Evolutionary conservation across 1,140 invertebrate genomes (phyloP).

Genomic region (Antheraea pernyi): DNA sequence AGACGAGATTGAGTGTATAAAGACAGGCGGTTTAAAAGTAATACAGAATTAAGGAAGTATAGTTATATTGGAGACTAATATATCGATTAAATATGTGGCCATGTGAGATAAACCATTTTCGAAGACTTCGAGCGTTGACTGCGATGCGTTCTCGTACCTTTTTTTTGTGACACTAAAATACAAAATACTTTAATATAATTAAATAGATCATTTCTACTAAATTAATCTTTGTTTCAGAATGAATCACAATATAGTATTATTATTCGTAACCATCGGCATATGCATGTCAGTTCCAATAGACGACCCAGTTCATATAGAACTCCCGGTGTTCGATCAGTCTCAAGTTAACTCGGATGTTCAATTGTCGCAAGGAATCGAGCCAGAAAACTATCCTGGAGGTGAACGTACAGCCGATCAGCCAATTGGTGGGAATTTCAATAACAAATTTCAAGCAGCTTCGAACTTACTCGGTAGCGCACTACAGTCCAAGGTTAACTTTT

Average conservation of each 20-base stretch:
- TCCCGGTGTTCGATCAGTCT: conserved; percentile 61
- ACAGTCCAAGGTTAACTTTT: conserved; percentile 17
- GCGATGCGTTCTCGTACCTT: too few species aligned
- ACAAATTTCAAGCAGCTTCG: conserved; percentile 25
- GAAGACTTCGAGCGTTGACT: too few species aligned
- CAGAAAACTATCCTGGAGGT: conserved; percentile 49
- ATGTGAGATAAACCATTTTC: too few species aligned
- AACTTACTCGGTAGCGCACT: conserved; percentile 21
- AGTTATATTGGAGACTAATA: too few species aligned
- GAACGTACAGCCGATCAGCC: conserved; percentile 16
- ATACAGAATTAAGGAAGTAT: too few species aligned
- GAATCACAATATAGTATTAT: conserved; percentile 18
- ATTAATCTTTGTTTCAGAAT: conserved; percentile 44
- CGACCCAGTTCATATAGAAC: conserved; percentile 57
- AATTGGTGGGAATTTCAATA: conserved; percentile 20
- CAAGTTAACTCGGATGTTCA: conserved; percentile 24
- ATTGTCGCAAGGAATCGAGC: conserved; percentile 31
- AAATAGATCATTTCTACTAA: too few species aligned
- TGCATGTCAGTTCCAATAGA: conserved; percentile 43
- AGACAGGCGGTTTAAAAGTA: too few species aligned
- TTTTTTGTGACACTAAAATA: too few species aligned
- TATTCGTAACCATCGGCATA: conserved; percentile 27
- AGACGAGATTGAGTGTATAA: too few species aligned
- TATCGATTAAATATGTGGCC: too few species aligned
- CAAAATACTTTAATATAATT: too few species aligned